Percentiles rank a stretch among this genome's conserved stretches.
phyloP scores from a whole-genome alignment of 2,888 invertebrate species.

The Tenodera sinensis region DNA sequence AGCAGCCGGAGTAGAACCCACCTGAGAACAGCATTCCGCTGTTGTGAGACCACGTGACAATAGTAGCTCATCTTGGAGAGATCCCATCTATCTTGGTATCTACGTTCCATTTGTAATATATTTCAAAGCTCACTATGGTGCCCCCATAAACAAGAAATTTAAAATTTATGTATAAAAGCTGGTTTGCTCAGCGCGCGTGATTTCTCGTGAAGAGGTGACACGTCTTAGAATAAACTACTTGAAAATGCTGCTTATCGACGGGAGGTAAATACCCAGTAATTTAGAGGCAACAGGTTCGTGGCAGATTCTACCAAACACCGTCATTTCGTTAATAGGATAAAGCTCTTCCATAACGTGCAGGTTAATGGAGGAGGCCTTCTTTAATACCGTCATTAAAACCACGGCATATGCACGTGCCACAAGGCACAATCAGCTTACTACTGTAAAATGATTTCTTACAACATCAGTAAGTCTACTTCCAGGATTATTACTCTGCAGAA shows the following conservation, averaged over 20 bases:
- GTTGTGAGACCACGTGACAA: no score
- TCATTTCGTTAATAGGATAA: background rate
- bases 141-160: no score
- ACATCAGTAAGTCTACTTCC: no score
- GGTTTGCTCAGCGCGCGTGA: background rate
- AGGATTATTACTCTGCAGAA: no score
- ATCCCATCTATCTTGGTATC: no score
- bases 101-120: no score
- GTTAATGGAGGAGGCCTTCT: background rate
- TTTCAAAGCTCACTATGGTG: no score
- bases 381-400: background rate
- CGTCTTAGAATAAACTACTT: background rate
- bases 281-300: background rate
- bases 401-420: background rate
- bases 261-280: background rate
- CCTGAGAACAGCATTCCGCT: no score
- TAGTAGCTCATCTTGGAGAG: no score
- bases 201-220: background rate
- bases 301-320: background rate
- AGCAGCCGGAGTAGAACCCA: no score
- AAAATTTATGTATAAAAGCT: no score
- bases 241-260: background rate
- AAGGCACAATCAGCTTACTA: background rate
- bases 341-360: background rate
- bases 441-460: no score